Percentiles rank a stretch among this genome's conserved stretches.
Conservation (phyloP, 2,888 invertebrate genomes). For the Agrotis segetum region DNA sequence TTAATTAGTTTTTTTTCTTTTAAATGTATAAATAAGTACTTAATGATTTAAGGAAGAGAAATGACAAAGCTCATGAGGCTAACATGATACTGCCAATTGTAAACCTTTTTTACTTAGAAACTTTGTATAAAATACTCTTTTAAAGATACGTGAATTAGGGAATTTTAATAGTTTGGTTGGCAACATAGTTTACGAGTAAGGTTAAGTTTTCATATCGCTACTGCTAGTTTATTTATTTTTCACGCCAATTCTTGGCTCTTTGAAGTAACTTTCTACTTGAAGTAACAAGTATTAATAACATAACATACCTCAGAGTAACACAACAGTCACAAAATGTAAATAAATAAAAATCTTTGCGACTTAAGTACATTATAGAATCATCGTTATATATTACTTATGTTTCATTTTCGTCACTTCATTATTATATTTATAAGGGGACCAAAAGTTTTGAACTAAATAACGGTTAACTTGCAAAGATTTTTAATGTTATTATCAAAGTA, state of each 20-base stretch:
- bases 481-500: conserved; percentile 63
- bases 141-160: conserved; percentile 51
- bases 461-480: conserved; percentile 66
- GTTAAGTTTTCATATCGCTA: conserved; percentile 49
- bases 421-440: conserved; percentile 44
- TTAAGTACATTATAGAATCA: conserved; percentile 45
- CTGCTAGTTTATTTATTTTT: conserved; percentile 57
- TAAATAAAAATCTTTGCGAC: conserved; percentile 70
- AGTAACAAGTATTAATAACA: conserved; percentile 57
- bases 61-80: conserved; percentile 89
- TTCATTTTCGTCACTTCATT: conserved; percentile 43
- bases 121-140: conserved; percentile 67
- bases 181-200: conserved; percentile 58
- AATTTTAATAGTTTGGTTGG: conserved; percentile 51
- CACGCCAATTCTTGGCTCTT: conserved; percentile 38
- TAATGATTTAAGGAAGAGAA: conserved; percentile 74
- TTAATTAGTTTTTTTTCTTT: conserved; percentile 75
- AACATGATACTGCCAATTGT: conserved; percentile 69
- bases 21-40: conserved; percentile 79
- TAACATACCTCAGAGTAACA: conserved; percentile 59
- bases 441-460: conserved; percentile 44
- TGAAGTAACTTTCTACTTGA: conserved; percentile 51
- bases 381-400: conserved; percentile 12
- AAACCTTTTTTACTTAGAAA: conserved; percentile 60
- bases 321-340: conserved; percentile 59